Evolutionary conservation across 2,113 vertebrate species (phyloP), one percentile per base, ranked within the genome.

Genomic region (Haliaeetus leucogaster): DNA sequence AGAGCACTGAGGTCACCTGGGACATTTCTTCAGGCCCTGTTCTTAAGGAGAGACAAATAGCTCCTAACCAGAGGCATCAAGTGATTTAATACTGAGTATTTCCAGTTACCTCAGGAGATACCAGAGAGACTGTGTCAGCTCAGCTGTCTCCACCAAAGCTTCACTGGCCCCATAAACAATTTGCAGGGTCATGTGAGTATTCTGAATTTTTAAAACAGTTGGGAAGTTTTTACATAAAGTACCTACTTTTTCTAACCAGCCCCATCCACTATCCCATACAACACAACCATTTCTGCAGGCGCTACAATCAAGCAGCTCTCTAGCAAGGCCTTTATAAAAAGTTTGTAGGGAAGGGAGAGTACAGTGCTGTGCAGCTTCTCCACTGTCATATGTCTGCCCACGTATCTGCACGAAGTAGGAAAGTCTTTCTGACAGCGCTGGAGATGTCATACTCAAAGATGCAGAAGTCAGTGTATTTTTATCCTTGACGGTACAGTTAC

Each of bases 391-490:
- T 1, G 38, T 13, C 74, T 76, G 66, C 79, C 71, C 86, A 71
- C 4, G 2, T 4, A 53, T 2, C 42, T 38, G 47, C 47, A 14
- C 0, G 4, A 78, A 36, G 47, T 0, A 71, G 61, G 10, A 22
- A 59, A 45, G 29, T 8, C n/a, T 40, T 82, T 66, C 89, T 89
- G 91, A 38, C 48, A n/a, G 77, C 1, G 0, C 66, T 27, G 53
- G 43, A 77, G 48, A 38, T 22, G 70, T 32, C 71, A 50, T 0
- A 0, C 26, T 42, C 43, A 17, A 25, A 63, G 71, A 59, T 27
- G 48, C 48, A 88, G 56, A 63, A 76, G 13, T 25, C 32, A 5
- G 14, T 4, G 47, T 30, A 29, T 48, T 92, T 85, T 68, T 61
- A 59, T 76, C 47, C 58, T 27, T 17, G 43, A 83, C 2, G 1